phyloP scores from a whole-genome alignment of 1,140 invertebrate species.

The Rhopalosiphum maidis region DNA sequence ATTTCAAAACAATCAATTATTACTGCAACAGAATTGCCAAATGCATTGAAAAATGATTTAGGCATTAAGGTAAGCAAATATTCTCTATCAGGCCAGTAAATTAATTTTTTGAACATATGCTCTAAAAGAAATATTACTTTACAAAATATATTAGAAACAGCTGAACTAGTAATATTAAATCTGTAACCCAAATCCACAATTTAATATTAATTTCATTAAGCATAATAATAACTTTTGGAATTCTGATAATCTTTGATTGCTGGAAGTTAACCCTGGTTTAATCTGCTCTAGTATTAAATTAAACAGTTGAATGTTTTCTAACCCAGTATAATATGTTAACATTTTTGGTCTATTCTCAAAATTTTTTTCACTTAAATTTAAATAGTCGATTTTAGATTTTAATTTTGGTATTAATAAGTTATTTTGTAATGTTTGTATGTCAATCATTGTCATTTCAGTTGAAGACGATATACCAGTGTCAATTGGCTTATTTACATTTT shows the following conservation, averaged over 20 bases:
- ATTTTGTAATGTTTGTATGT: not conserved
- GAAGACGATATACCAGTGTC: constrained; percentile 14
- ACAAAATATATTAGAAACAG: constrained; percentile 10
- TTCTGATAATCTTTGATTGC: not conserved
- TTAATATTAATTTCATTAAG: constrained; percentile 42
- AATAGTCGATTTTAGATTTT: not conserved
- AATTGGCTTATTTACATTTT: not conserved
- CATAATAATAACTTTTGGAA: constrained; percentile 48
- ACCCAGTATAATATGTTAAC: constrained; percentile 23
- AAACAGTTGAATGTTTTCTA: not conserved
- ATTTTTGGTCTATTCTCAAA: not conserved
- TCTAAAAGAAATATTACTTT: constrained; percentile 45
- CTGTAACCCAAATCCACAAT: constrained; percentile 21
- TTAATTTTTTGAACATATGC: constrained; percentile 10
- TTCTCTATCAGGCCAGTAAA: constrained; percentile 35
- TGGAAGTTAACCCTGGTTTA: not conserved
- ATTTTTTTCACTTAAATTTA: constrained; percentile 7
- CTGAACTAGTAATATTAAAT: constrained; percentile 29
- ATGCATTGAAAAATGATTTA: constrained; percentile 9
- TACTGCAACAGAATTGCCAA: constrained; percentile 37
- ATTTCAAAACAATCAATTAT: constrained; percentile 58
- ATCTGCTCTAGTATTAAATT: not conserved
- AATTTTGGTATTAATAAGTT: not conserved
- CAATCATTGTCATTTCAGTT: not conserved
- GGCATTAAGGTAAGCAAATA: not conserved